Conservation (phyloP, 2,888 invertebrate species). For the Notocelia uddmanniana region DNA sequence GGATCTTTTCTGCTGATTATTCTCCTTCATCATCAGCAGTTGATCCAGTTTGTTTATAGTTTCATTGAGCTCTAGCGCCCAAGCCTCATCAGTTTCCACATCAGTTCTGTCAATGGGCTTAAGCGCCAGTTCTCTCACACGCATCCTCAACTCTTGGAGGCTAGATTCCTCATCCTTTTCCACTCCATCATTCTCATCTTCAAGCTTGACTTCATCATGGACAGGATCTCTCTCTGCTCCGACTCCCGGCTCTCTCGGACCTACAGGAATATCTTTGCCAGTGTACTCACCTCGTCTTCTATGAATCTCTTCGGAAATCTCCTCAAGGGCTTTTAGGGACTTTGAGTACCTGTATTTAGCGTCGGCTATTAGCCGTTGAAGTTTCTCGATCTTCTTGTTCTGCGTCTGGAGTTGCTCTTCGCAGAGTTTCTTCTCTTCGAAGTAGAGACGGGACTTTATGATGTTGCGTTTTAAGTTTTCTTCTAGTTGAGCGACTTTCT, state of each 20-base stretch:
- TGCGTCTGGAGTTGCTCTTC: slow-evolving; percentile 94
- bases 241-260: slow-evolving; percentile 89
- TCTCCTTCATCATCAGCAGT: slow-evolving; percentile 88
- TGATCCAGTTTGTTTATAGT: slow-evolving; percentile 92
- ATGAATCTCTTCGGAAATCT: slow-evolving; percentile 97
- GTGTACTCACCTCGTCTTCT: slow-evolving; percentile 86
- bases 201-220: slow-evolving; percentile 69
- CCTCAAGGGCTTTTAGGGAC: slow-evolving; percentile 93
- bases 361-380: slow-evolving; percentile 92
- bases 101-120: slow-evolving; percentile 91
- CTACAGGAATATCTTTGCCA: slow-evolving; percentile 79
- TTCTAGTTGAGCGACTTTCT: slow-evolving; percentile 92
- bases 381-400: slow-evolving; percentile 92
- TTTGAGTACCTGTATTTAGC: slow-evolving; percentile 93
- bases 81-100: slow-evolving; percentile 88
- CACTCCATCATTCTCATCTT: slow-evolving; percentile 52
- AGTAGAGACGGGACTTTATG: slow-evolving; percentile 94
- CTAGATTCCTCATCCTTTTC: slow-evolving; percentile 84
- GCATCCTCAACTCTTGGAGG: slow-evolving; percentile 88
- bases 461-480: slow-evolving; percentile 93
- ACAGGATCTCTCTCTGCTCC: slow-evolving; percentile 88
- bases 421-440: slow-evolving; percentile 95
- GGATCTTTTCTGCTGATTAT: slow-evolving; percentile 83
- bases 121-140: slow-evolving; percentile 90
- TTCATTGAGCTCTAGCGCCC: slow-evolving; percentile 91